Evolutionary conservation across 2,113 vertebrate species (phyloP).

Genomic region (Pelmatolapia mariae): DNA sequence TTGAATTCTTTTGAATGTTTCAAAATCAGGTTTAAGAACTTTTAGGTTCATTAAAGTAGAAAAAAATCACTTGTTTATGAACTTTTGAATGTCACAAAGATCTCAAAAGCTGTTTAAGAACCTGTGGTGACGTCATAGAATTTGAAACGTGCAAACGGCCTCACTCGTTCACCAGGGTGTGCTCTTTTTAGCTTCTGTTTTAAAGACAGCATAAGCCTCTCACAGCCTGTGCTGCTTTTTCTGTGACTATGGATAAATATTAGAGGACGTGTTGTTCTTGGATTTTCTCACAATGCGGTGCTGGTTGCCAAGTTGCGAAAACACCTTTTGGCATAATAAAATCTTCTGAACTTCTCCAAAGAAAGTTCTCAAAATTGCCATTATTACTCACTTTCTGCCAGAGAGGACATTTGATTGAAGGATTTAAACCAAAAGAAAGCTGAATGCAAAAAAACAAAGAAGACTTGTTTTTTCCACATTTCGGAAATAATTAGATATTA

Average conservation of each 20-base stretch:
- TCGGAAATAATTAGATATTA: not conserved
- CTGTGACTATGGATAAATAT: not conserved
- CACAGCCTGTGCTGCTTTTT: not conserved
- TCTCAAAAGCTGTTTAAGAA: not conserved
- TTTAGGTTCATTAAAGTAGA: not conserved
- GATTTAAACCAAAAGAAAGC: not conserved
- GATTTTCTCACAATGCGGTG: not conserved
- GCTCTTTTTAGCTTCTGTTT: not conserved
- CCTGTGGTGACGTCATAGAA: not conserved
- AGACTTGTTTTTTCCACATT: not conserved
- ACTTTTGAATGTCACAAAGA: not conserved
- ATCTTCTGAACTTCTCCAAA: not conserved
- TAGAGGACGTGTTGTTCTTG: not conserved
- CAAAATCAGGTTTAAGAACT: not conserved
- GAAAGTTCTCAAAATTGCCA: not conserved
- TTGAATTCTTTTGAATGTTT: not conserved
- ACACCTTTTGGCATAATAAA: not conserved
- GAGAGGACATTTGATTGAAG: not conserved
- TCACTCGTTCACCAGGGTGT: not conserved
- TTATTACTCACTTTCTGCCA: not conserved
- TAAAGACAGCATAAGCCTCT: not conserved
- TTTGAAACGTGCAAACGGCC: not conserved
- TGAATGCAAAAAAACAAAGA: not conserved
- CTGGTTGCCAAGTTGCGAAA: not conserved
- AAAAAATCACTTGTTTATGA: not conserved